Percentiles rank a stretch among this genome's conserved stretches.
phyloP scores from a whole-genome alignment of 2,888 invertebrate species.

The Harpalus rubripes region DNA sequence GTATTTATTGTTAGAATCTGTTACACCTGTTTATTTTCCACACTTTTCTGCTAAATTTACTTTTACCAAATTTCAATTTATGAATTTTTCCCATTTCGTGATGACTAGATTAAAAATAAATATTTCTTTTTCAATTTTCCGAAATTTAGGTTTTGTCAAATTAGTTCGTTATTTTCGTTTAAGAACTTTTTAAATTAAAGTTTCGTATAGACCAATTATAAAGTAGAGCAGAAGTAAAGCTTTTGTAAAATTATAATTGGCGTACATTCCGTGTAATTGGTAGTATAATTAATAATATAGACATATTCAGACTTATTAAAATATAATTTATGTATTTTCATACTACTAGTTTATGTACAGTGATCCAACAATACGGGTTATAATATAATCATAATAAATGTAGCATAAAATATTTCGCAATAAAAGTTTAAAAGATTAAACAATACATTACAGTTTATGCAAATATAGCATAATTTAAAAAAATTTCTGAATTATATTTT shows the following conservation, averaged over 20 bases:
- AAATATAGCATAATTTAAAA: slow-evolving; percentile 7
- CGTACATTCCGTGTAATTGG: neutral
- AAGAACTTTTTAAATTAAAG: neutral
- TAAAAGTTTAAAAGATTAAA: slow-evolving; percentile 19
- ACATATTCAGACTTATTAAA: neutral
- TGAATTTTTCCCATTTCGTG: slow-evolving; percentile 12
- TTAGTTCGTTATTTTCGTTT: slow-evolving; percentile 1
- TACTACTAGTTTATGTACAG: neutral
- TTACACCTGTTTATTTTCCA: slow-evolving; percentile 45
- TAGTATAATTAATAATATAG: neutral
- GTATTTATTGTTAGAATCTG: slow-evolving; percentile 45
- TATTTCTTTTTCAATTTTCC: neutral
- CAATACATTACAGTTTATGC: slow-evolving; percentile 16
- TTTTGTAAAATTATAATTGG: slow-evolving; percentile 2
- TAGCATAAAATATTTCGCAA: slow-evolving; percentile 23
- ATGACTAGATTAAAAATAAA: slow-evolving; percentile 17
- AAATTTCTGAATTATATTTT: neutral
- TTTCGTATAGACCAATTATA: neutral
- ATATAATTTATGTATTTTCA: neutral
- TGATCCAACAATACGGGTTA: neutral
- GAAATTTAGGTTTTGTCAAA: neutral
- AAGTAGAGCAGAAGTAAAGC: neutral
- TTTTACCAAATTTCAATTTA: slow-evolving; percentile 5
- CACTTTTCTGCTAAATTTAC: slow-evolving; percentile 15
- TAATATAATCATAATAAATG: slow-evolving; percentile 6